Evolutionary conservation across 2,113 vertebrate species (phyloP).

Genomic region (Mandrillus leucophaeus): DNA sequence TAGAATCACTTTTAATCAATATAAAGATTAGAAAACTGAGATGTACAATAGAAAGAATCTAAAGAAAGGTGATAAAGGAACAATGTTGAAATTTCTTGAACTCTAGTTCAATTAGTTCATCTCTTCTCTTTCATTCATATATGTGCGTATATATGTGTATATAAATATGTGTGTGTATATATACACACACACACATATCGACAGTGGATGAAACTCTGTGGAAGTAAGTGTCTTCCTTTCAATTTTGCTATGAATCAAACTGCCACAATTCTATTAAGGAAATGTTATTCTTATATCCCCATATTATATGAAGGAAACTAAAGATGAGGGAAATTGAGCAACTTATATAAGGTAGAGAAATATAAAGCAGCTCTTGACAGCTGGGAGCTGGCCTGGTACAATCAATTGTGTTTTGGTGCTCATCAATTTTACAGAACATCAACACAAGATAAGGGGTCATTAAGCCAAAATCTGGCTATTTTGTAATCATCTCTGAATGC

Average conservation of each 20-base stretch:
- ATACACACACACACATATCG: not conserved
- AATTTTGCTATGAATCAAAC: no score
- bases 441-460: not conserved
- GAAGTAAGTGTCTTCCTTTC: no score
- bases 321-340: not conserved
- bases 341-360: not conserved
- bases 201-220: not conserved
- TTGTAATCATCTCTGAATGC: not conserved
- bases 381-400: not conserved
- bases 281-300: not conserved
- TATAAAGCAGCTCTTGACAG: not conserved
- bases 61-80: no score
- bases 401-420: not conserved
- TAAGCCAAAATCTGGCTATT: not conserved
- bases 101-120: no score
- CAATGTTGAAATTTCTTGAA: no score
- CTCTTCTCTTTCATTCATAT: no score
- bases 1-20: not conserved
- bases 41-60: not conserved
- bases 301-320: not conserved
- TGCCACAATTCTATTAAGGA: not conserved
- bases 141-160: no score
- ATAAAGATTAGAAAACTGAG: not conserved
- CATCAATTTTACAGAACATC: not conserved
- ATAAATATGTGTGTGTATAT: not conserved